Percentiles rank a stretch among this genome's conserved stretches.
phyloP scores from a whole-genome alignment of 2,888 invertebrate genomes.

The Chrysina gloriosa region DNA sequence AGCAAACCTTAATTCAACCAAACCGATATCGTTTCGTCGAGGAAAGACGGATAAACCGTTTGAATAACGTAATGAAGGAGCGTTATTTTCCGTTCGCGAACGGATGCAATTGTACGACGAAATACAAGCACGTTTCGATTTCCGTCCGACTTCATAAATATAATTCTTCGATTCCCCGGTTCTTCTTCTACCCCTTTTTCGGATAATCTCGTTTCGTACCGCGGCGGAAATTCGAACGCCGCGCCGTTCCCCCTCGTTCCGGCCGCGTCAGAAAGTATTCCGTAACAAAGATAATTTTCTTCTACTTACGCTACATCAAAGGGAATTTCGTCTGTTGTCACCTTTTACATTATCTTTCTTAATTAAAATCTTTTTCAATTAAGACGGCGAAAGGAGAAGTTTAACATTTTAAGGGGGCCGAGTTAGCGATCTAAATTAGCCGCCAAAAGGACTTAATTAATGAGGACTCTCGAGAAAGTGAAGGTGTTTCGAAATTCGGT shows the following conservation, averaged over 20 bases:
- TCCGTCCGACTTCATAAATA: constrained; percentile 33
- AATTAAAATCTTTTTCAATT: constrained; percentile 37
- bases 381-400: not conserved
- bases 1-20: constrained; percentile 27
- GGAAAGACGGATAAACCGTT: constrained; percentile 22
- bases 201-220: constrained; percentile 21
- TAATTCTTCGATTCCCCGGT: not conserved
- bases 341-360: constrained; percentile 35
- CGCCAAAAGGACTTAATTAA: constrained; percentile 23
- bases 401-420: not conserved
- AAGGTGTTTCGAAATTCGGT: too few relatives aligned
- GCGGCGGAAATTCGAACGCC: not conserved
- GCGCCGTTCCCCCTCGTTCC: not conserved
- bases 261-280: constrained; percentile 16
- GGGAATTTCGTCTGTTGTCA: constrained; percentile 34
- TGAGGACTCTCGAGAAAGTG: too few relatives aligned
- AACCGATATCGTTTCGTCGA: not conserved
- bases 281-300: constrained; percentile 33
- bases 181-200: constrained; percentile 8
- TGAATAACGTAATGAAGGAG: constrained; percentile 29
- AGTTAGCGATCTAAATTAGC: constrained; percentile 25
- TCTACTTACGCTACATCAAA: constrained; percentile 28
- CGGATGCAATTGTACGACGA: constrained; percentile 30
- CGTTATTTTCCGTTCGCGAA: constrained; percentile 2
- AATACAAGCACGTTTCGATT: constrained; percentile 28